Evolutionary conservation across 1,140 invertebrate species (phyloP).

Genomic region (Rhagoletis zephyria): DNA sequence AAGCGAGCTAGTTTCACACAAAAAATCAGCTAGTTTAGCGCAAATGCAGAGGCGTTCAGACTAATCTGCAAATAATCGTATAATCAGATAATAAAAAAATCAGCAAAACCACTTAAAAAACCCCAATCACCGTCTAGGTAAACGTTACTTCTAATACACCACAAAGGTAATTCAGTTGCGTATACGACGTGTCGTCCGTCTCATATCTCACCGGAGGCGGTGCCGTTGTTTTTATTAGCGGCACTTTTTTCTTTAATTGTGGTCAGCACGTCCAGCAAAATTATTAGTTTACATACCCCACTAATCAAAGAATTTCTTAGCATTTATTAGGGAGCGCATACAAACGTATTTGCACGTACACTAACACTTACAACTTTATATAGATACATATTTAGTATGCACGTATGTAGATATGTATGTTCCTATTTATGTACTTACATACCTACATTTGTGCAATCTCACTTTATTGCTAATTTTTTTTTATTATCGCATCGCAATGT

Average conservation of each 20-base stretch:
- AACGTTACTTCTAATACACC: no score
- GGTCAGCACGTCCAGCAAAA: not conserved
- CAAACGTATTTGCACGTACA: not conserved
- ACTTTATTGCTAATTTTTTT: conserved; percentile 43
- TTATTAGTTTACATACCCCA: not conserved
- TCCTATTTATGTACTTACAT: not conserved
- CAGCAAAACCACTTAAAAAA: not conserved
- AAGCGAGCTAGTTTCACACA: not conserved
- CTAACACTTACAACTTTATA: not conserved
- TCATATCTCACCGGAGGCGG: not conserved
- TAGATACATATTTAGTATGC: no score
- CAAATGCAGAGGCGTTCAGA: not conserved
- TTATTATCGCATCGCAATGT: not conserved
- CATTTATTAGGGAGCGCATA: not conserved
- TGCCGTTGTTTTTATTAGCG: not conserved
- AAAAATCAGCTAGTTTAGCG: not conserved
- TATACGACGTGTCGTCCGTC: not conserved
- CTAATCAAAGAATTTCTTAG: not conserved
- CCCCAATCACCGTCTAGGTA: no score
- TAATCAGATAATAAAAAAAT: not conserved
- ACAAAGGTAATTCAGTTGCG: not conserved
- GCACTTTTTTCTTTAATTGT: not conserved
- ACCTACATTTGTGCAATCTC: not conserved
- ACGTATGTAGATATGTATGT: not conserved
- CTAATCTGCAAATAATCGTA: conserved; percentile 3